phyloP scores from a whole-genome alignment of 2,888 invertebrate species.

The Agonum fuliginosum region DNA sequence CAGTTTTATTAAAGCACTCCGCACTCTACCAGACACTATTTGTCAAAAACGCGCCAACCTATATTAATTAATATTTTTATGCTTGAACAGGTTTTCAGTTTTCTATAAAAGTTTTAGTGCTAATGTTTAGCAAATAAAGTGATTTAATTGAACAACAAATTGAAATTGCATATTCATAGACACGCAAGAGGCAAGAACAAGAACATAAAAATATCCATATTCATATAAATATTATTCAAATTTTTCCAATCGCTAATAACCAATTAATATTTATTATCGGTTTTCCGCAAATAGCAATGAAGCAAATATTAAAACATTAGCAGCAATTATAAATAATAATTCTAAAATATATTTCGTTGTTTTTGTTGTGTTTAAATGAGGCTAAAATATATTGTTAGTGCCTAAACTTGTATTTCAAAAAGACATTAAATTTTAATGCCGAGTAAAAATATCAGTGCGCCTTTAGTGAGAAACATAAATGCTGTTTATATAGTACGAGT shows the following conservation, averaged over 20 bases:
- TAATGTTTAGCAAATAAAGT: too few relatives aligned
- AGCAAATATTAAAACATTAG: neutral
- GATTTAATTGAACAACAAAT: too few relatives aligned
- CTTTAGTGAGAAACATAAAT: conserved; percentile 38
- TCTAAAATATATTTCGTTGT: neutral
- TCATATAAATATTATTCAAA: neutral
- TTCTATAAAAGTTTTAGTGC: too few relatives aligned
- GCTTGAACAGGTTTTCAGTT: too few relatives aligned
- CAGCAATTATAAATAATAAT: neutral
- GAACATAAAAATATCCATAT: neutral
- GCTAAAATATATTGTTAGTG: conserved; percentile 7
- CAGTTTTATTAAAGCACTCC: too few relatives aligned
- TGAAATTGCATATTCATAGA: too few relatives aligned
- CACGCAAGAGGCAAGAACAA: too few relatives aligned
- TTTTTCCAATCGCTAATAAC: neutral
- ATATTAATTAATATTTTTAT: too few relatives aligned
- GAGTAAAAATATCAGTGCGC: conserved; percentile 19
- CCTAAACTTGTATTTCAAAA: conserved; percentile 7
- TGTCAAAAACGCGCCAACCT: too few relatives aligned
- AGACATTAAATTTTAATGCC: conserved; percentile 35
- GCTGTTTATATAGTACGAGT: neutral
- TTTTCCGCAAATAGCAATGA: neutral
- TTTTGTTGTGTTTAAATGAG: neutral
- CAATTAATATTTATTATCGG: neutral
- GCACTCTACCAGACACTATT: too few relatives aligned